These are phyloP conservation scores for Xiphophorus hellerii DNA, from an alignment of 2,113 vertebrate genomes.

Conservation along the genomic window DNA sequence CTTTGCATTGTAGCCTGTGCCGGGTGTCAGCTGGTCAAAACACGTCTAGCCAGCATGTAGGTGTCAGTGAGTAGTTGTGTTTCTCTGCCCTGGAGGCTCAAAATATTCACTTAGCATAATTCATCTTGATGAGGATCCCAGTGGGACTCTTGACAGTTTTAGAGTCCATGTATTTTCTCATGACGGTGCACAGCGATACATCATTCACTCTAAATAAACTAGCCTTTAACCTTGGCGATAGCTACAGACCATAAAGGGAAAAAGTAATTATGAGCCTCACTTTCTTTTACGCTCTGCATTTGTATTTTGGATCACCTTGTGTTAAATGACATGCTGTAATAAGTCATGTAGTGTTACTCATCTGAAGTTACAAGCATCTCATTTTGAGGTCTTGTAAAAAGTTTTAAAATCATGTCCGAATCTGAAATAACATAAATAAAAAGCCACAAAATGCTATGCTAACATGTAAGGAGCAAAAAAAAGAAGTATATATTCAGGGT, in stretches of 20 bases:
- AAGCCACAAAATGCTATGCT: neutral
- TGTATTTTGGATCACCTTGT: neutral
- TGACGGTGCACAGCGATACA: slow-evolving; percentile 28
- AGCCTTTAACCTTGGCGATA: slow-evolving; percentile 4
- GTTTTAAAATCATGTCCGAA: neutral
- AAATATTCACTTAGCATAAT: slow-evolving; percentile 49
- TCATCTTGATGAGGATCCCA: slow-evolving; percentile 51
- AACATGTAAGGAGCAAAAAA: neutral
- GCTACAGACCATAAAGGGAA: neutral
- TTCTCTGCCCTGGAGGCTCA: slow-evolving; percentile 20
- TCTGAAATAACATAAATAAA: neutral
- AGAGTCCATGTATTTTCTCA: slow-evolving; percentile 28
- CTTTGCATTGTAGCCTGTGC: slow-evolving; percentile 16
- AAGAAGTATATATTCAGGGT: neutral
- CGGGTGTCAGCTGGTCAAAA: slow-evolving; percentile 29
- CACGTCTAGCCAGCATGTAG: slow-evolving; percentile 3
- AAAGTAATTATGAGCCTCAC: neutral
- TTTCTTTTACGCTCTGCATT: neutral
- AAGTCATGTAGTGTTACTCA: neutral
- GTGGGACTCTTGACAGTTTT: slow-evolving; percentile 26
- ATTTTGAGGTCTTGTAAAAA: neutral
- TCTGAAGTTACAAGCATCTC: neutral
- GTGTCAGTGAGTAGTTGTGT: slow-evolving; percentile 20
- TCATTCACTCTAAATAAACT: slow-evolving; percentile 21
- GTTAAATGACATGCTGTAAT: neutral